Conservation (phyloP, 2,797 vertebrate genomes). For the Triplophysa bombifrons region DNA sequence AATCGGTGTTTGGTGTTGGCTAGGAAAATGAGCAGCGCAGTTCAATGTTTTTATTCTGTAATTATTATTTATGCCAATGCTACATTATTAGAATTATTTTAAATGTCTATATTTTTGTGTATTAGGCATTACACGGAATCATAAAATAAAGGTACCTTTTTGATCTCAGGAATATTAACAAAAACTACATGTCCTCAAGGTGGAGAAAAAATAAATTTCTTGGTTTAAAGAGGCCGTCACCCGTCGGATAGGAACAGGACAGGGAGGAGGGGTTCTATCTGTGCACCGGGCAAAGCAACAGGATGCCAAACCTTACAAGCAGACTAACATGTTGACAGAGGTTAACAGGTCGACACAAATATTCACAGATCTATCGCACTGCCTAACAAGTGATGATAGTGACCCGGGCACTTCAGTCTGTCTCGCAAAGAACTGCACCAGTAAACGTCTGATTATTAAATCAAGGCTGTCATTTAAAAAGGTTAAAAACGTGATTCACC, state of each 20-base stretch:
- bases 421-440: background rate
- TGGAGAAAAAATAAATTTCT: background rate
- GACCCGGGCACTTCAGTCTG: slow-evolving; percentile 3
- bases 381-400: slow-evolving; percentile 14
- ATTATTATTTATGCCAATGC: no score
- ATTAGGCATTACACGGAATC: no score
- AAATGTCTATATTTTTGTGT: no score
- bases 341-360: slow-evolving; percentile 48
- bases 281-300: slow-evolving; percentile 43
- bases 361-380: slow-evolving; percentile 45
- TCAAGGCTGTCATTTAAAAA: background rate
- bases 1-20: no score
- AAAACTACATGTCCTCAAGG: background rate
- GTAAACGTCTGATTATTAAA: background rate
- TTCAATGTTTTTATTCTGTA: no score
- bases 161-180: background rate
- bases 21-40: no score
- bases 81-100: no score
- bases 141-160: background rate
- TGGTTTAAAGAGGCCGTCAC: slow-evolving; percentile 6
- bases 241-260: slow-evolving; percentile 36
- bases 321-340: slow-evolving; percentile 55
- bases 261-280: slow-evolving; percentile 19
- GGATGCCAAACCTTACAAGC: slow-evolving; percentile 50
- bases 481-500: background rate